Conservation (phyloP, 2,113 vertebrate species). For the Cricetomys ansorgei region DNA sequence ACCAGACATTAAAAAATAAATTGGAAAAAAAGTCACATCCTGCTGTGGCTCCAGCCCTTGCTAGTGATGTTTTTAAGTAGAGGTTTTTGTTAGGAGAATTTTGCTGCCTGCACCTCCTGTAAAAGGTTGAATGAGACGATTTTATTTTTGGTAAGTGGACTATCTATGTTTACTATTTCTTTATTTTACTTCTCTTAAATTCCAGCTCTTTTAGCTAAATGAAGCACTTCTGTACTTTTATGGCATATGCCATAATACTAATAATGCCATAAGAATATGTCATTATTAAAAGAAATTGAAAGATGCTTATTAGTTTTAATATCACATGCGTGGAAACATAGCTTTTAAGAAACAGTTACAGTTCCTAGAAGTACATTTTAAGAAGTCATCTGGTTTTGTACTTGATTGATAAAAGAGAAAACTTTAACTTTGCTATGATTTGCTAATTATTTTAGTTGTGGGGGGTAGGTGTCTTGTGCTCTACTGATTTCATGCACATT, state of each 20-base stretch:
- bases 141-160: conserved; percentile 68
- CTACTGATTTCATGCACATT: conserved; percentile 60
- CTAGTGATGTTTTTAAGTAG: conserved; percentile 67
- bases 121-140: conserved; percentile 66
- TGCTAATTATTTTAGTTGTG: conserved; percentile 54
- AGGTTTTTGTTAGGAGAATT: conserved; percentile 65
- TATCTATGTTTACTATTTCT: conserved; percentile 64
- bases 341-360: conserved; percentile 61
- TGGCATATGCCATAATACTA: conserved; percentile 42
- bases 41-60: conserved; percentile 56
- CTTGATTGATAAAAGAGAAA: conserved; percentile 39
- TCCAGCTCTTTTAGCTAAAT: conserved; percentile 33
- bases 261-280: no score
- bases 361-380: conserved; percentile 60
- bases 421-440: conserved; percentile 67
- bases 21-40: conserved; percentile 72
- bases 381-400: conserved; percentile 62
- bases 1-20: conserved; percentile 74
- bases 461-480: conserved; percentile 21
- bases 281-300: conserved; percentile 70
- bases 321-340: conserved; percentile 49
- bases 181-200: conserved; percentile 68
- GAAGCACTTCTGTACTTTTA: conserved; percentile 62
- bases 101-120: conserved; percentile 56
- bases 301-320: conserved; percentile 74